A percentile compares a stretch with the other conserved stretches of the same genome.
Evolutionary conservation across 2,888 invertebrate species (phyloP).

Genomic region (Phorcus lineatus): DNA sequence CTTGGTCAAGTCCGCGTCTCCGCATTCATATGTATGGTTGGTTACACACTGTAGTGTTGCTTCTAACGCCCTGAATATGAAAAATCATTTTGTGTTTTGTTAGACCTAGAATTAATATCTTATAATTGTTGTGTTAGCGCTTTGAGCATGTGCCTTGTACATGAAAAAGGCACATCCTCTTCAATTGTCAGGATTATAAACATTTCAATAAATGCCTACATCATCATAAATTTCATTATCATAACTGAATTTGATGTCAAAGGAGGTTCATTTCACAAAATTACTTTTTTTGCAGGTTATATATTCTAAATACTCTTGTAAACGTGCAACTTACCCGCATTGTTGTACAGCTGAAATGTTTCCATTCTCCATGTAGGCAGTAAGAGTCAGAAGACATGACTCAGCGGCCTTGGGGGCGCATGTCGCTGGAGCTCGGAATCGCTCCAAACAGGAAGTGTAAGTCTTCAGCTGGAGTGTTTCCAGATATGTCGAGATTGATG

Average conservation of each 20-base stretch:
- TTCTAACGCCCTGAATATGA: background rate
- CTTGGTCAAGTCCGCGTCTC: background rate
- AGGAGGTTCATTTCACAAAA: too few relatives aligned
- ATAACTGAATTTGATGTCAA: too few relatives aligned
- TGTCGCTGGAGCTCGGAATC: background rate
- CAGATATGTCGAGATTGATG: background rate
- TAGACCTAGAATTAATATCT: too few relatives aligned
- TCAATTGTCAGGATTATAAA: too few relatives aligned
- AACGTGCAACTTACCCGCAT: background rate
- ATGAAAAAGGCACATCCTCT: too few relatives aligned
- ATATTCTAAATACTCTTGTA: background rate
- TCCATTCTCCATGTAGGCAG: constrained; percentile 11
- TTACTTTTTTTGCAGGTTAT: too few relatives aligned
- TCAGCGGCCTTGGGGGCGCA: background rate
- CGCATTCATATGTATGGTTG: background rate
- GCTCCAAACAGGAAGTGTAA: background rate
- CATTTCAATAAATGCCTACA: too few relatives aligned
- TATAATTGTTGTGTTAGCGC: too few relatives aligned
- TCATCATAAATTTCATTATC: too few relatives aligned
- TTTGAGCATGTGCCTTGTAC: too few relatives aligned
- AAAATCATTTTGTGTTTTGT: background rate
- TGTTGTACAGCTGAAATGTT: background rate
- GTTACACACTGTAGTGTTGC: background rate
- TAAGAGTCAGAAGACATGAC: background rate
- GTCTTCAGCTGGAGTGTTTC: background rate